Evolutionary conservation across 1,140 invertebrate species (phyloP), one percentile per base, ranked within the genome.

Genomic region (Caenorhabditis tropicalis): DNA sequence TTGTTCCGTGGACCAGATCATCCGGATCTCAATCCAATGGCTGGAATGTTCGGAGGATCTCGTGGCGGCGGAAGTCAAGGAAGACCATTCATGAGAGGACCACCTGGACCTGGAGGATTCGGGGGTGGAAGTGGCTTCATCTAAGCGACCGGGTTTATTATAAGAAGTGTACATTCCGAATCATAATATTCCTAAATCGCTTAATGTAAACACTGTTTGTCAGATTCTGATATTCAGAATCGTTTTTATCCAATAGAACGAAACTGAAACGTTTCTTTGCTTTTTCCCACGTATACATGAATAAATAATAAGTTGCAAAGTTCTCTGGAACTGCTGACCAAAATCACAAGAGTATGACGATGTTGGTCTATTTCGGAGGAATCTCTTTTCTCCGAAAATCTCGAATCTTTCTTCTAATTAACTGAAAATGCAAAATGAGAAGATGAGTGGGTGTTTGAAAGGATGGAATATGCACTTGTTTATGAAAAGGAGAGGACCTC

Each of bases 31-130:
- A 74, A 74, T 27, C 65, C 65, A 24, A 3, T 74, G 65, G 31
- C 12, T 36, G 65, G 65, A 3, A n/a, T 19, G 24, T 74, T 74
- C 12, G 65, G 33, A 9, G 6, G 19, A 4, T 36, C 65, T 24
- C 65, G 65, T 74, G 36, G 65, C 15, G 65, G 65, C 1, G 65
- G 65, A 43, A 74, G 36, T 74, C 65, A 74, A 3, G 65, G 65
- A 39, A 74, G 65, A 74, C 65, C 65, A 43, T 74, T 74, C 65
- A 74, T 74, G 36, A 74, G 65, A 74, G 65, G 36, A 15, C 65
- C 65, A 24, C 9, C 9, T 21, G 65, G 65, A n/a, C 16, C 33
- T 36, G 58, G 65, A 43, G 36, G 65, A n/a, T 74, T 43, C 65
- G 65, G 65, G 24, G 65, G 36, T 46, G 29, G 58, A 1, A n/a